Evolutionary conservation across 2,888 invertebrate genomes (phyloP).

Genomic region (Perizoma flavofasciatum): DNA sequence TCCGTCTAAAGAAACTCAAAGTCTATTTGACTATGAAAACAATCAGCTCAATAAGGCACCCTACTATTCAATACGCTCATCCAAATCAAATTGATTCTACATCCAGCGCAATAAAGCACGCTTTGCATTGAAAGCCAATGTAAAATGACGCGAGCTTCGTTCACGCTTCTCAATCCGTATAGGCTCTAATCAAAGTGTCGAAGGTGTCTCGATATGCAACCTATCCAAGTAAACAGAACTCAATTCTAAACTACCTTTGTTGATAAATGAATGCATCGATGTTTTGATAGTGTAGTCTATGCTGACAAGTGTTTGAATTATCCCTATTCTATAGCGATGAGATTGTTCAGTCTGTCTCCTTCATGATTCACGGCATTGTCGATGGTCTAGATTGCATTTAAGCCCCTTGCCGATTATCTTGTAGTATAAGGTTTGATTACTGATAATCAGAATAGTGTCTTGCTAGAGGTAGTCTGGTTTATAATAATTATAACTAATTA

Average conservation of each 20-base stretch:
- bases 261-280: constrained; percentile 30
- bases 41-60: no score
- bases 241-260: constrained; percentile 28
- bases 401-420: constrained; percentile 27
- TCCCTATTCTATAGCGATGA: constrained; percentile 42
- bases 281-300: constrained; percentile 40
- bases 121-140: not conserved
- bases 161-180: constrained; percentile 40
- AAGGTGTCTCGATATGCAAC: constrained; percentile 47
- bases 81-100: not conserved
- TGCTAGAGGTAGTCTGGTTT: not conserved
- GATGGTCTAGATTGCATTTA: constrained; percentile 38
- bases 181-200: constrained; percentile 64
- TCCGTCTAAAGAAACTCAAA: no score
- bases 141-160: constrained; percentile 34
- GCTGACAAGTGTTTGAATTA: constrained; percentile 47
- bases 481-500: no score
- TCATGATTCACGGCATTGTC: constrained; percentile 42
- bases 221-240: constrained; percentile 32
- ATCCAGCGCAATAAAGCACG: not conserved
- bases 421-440: constrained; percentile 25
- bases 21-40: no score
- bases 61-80: no score
- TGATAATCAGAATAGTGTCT: not conserved
- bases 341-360: constrained; percentile 34